Base-by-base conservation (phyloP, 2,888 invertebrate species). In the Eudasyphora cyanicolor region DNA sequence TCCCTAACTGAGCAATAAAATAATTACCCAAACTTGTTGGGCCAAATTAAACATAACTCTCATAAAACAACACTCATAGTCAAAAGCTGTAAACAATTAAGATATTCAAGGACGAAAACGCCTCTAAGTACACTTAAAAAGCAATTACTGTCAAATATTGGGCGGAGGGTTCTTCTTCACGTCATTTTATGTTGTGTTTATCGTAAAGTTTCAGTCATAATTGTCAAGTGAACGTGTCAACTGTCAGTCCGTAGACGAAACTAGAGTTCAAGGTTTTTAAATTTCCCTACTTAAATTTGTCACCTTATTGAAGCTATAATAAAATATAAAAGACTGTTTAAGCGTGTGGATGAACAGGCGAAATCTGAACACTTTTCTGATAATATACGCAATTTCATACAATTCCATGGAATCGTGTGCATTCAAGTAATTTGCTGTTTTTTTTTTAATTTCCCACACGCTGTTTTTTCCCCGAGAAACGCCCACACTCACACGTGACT, bases 401-500 rank as follows among this genome's bases (percentile, higher is more conserved):
- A n/a, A n/a, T n/a, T n/a, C n/a, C n/a, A n/a, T n/a, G n/a, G n/a
- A n/a, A n/a, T n/a, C n/a, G n/a, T n/a, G n/a, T n/a, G n/a, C n/a
- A n/a, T n/a, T n/a, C n/a, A n/a, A n/a, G n/a, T n/a, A n/a, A n/a
- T n/a, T n/a, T n/a, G n/a, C n/a, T n/a, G n/a, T n/a, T n/a, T n/a
- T n/a, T n/a, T n/a, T n/a, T n/a, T n/a, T n/a, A n/a, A n/a, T n/a
- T n/a, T n/a, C n/a, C n/a, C n/a, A n/a, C n/a, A n/a, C n/a, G n/a
- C n/a, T n/a, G n/a, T n/a, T n/a, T n/a, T n/a, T n/a, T n/a, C n/a
- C n/a, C n/a, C n/a, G n/a, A n/a, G n/a, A n/a, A n/a, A n/a, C n/a
- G n/a, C n/a, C n/a, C n/a, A 79, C 76, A 85, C 84, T 85, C 85
- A 86, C 87, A 87, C 87, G 87, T 87, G 87, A 87, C 87, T 87